Evolutionary conservation across 2,797 vertebrate genomes (phyloP), one percentile per base, ranked within the genome.

Genomic region (Sebastes oblongus): DNA sequence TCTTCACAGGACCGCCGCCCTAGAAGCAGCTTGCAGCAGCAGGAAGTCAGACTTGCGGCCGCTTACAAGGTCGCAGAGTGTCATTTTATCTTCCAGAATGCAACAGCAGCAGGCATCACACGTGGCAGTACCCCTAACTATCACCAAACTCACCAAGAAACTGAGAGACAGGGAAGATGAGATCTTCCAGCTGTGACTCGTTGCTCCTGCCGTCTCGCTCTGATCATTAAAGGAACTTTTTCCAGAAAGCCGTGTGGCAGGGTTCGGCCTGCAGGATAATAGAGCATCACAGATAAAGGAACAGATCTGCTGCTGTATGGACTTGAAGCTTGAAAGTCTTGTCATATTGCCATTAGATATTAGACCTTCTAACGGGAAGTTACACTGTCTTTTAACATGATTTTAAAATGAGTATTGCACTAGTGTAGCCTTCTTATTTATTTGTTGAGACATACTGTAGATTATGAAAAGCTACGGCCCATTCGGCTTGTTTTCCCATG

Each of bases 181-280:
- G 82, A 97, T 99, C 88, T 99, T 98, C 91, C 95, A 97, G 76
- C 94, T 98, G 82, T 98, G 96, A 98, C 76, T 7, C 34, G 42
- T 9, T 18, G 18, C 16, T 54, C 29, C 58, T 36, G n/a, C 18
- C 25, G 7, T 69, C 22, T 64, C 22, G 42, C 8, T 59, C 30
- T 42, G 69, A 76, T 72, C 16, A 72, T 80, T 56, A 78, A 54
- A 77, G 55, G 20, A 62, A 59, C n/a, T 16, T 71, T 67, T 61
- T 5, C 13, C 50, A 73, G 68, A 68, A 18, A 34, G 29, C 20
- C 11, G 7, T 13, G 12, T 32, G 3, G 1, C 72, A 5, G 60
- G 7, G 60, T 73, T 77, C 20, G 50, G 4, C 56, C 20, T 73
- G 27, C 29, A 22, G 18, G 52, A 62, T 36, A 52, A 69, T 5